phyloP scores from a whole-genome alignment of 2,797 vertebrate species.

The Amblyraja radiata region DNA sequence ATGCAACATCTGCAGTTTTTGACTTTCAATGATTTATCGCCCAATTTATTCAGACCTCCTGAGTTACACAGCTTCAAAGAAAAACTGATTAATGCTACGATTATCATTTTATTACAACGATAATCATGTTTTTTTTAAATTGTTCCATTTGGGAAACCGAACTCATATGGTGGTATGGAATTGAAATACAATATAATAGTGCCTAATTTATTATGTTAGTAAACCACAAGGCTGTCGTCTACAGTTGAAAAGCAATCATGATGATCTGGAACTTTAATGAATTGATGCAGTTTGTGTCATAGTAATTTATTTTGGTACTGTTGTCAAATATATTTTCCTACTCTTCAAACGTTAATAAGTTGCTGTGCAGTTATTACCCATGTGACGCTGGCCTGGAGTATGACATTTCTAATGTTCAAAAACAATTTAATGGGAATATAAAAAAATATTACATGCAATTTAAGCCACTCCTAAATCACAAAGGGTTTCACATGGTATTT shows the following conservation, averaged over 20 bases:
- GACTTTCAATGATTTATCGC: too few species aligned
- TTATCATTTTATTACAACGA: too few species aligned
- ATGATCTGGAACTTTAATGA: neutral
- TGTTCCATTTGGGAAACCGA: neutral
- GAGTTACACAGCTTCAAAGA: too few species aligned
- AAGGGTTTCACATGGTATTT: neutral
- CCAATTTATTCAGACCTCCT: too few species aligned
- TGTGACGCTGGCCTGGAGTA: neutral
- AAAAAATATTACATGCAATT: neutral
- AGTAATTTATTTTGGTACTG: neutral
- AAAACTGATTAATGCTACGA: too few species aligned
- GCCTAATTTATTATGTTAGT: neutral
- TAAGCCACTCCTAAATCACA: neutral
- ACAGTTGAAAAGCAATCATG: neutral
- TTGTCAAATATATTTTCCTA: neutral
- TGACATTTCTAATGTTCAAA: neutral
- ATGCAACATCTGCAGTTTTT: too few species aligned
- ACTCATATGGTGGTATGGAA: neutral
- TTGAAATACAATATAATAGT: neutral
- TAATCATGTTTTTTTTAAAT: too few species aligned
- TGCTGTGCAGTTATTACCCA: neutral
- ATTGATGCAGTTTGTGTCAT: neutral
- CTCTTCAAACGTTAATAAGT: neutral
- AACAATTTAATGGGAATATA: neutral
- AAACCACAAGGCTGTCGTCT: neutral